Base-by-base conservation (phyloP, 1,140 invertebrate genomes). In the Pachypeltis micranthus region DNA sequence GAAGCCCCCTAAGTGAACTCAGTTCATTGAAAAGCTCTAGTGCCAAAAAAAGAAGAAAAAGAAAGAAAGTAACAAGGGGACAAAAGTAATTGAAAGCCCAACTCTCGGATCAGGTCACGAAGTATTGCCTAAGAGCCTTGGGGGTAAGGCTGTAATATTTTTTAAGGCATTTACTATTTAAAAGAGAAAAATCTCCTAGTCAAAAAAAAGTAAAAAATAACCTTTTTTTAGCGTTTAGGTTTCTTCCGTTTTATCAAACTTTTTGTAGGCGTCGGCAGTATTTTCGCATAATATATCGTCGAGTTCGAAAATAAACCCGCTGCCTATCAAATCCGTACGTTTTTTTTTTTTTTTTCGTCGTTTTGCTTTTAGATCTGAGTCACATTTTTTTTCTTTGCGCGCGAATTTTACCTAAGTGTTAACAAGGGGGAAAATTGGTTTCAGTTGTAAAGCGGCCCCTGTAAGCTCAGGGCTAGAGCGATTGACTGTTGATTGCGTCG, bases 111-210 rank as follows among this genome's bases (percentile, higher is more conserved):
- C 57, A 59, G 57, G 57, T 59, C 16, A 34, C 19, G n/a, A 29
- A 59, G 47, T 51, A 51, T 51, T 59, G 57, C 57, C 57, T 31
- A 31, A n/a, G n/a, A n/a, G 57, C 57, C 57, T 29, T 59, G 29
- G 57, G 57, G 57, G 57, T 27, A 59, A 28, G 57, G 57, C 57
- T 59, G 26, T 26, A 59, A 31, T 59, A 59, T 51, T 51, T 51
- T 51, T 10, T 59, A 59, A n/a, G 57, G 57, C 57, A 59, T 59
- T 59, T 59, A 59, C 47, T 51, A 21, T 51, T 39, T 39, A 10
- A 10, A 10, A 39, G n/a, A 39, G 7, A 39, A 39, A 39, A 51
- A 51, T 51, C 47, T 59, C 57, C 57, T 59, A 59, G 57, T 59
- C 57, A 59, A 31, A 29, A 29, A 31, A 34, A 29, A 51, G 31